phyloP scores from a whole-genome alignment of 2,113 vertebrate species.

The Sinocyclocheilus maitianheensis region DNA sequence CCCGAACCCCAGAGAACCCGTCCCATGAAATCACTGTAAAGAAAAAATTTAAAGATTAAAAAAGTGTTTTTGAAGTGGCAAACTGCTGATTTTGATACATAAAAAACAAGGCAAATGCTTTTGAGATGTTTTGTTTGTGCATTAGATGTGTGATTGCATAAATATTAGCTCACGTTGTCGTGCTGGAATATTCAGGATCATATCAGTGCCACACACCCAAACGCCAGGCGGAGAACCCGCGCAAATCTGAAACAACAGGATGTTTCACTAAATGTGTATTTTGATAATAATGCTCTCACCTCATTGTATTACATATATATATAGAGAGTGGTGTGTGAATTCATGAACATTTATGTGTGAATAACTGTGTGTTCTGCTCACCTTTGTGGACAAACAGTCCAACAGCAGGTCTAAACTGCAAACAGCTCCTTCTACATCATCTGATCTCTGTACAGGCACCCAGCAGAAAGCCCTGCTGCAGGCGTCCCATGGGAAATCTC shows the following conservation, averaged over 20 bases:
- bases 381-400: slow-evolving; percentile 78
- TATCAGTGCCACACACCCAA: slow-evolving; percentile 96
- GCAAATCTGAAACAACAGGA: slow-evolving; percentile 77
- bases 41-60: not conserved
- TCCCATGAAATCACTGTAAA: slow-evolving; percentile 82
- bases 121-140: not conserved
- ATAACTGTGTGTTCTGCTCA: slow-evolving; percentile 51
- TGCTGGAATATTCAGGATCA: slow-evolving; percentile 81
- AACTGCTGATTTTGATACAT: no score
- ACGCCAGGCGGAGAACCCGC: slow-evolving; percentile 87
- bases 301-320: no score
- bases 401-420: slow-evolving; percentile 90
- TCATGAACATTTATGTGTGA: not conserved
- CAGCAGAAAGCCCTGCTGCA: slow-evolving; percentile 91
- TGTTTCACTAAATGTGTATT: not conserved
- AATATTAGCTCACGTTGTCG: slow-evolving; percentile 70
- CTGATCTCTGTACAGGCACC: slow-evolving; percentile 73
- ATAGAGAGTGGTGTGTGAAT: not conserved
- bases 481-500: slow-evolving; percentile 91
- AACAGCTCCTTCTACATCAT: slow-evolving; percentile 75
- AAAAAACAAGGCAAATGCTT: no score
- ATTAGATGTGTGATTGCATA: not conserved
- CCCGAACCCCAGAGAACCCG: slow-evolving; percentile 82
- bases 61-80: no score
- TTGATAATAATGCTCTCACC: not conserved